phyloP scores from a whole-genome alignment of 2,888 invertebrate species.

The Hirtodrosophila histrioides region DNA sequence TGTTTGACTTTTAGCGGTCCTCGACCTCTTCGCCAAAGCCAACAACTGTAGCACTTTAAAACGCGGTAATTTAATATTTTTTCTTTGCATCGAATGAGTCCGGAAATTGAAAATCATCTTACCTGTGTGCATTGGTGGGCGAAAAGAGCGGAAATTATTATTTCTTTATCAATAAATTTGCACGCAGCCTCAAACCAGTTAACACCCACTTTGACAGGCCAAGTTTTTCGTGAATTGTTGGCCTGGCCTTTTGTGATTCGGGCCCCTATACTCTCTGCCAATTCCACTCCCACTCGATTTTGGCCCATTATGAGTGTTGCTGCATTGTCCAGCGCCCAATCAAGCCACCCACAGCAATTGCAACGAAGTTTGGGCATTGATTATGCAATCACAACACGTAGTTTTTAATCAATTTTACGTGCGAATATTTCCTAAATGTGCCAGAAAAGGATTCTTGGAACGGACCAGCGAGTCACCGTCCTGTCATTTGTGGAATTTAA shows the following conservation, averaged over 20 bases:
- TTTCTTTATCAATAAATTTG: slow-evolving; percentile 71
- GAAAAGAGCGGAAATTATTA: slow-evolving; percentile 70
- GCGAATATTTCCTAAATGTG: slow-evolving; percentile 51
- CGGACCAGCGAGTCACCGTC: neutral
- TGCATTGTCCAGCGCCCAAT: slow-evolving; percentile 34
- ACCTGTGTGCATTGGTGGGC: slow-evolving; percentile 47
- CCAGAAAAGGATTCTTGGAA: slow-evolving; percentile 6
- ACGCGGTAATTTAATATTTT: slow-evolving; percentile 34
- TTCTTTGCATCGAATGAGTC: slow-evolving; percentile 32
- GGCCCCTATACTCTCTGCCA: neutral
- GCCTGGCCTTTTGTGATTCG: slow-evolving; percentile 6
- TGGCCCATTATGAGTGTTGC: slow-evolving; percentile 14
- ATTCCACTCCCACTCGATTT: neutral
- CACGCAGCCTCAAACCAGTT: slow-evolving; percentile 13
- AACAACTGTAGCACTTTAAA: slow-evolving; percentile 51
- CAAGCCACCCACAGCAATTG: slow-evolving; percentile 8
- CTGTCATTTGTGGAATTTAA: slow-evolving; percentile 45
- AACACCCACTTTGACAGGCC: slow-evolving; percentile 13
- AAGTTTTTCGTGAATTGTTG: slow-evolving; percentile 32
- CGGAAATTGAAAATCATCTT: slow-evolving; percentile 77
- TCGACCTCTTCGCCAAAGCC: slow-evolving; percentile 59
- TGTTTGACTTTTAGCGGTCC: slow-evolving; percentile 64
- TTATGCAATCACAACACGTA: slow-evolving; percentile 80
- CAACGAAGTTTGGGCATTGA: slow-evolving; percentile 48
- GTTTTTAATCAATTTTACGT: slow-evolving; percentile 81